A percentile compares a stretch with the other conserved stretches of the same genome.
Evolutionary conservation across 2,797 vertebrate genomes (phyloP).

Genomic region (Enteromius thamalakanensis): DNA sequence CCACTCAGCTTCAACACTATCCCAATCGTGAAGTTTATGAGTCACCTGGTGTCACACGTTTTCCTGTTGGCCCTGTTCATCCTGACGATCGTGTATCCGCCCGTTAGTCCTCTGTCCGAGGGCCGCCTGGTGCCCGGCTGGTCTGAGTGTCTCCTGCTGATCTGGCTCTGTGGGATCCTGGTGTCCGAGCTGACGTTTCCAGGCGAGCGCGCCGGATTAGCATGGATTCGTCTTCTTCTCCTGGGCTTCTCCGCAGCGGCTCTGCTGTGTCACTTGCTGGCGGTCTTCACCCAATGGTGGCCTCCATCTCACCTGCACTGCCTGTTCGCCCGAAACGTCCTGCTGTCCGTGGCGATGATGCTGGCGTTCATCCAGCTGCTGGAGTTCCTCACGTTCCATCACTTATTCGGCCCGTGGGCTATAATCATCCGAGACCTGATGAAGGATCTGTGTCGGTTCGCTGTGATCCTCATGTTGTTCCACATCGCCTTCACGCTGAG

Average conservation of each 20-base stretch:
- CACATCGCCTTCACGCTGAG: conserved; percentile 71
- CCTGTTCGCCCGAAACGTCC: conserved; percentile 69
- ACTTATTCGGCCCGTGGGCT: conserved; percentile 73
- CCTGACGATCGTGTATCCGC: conserved; percentile 68
- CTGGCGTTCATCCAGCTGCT: conserved; percentile 71
- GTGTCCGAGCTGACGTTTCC: conserved; percentile 69
- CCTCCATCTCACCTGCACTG: conserved; percentile 56
- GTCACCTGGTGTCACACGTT: conserved; percentile 71
- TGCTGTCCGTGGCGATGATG: conserved; percentile 68
- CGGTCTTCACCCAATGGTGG: conserved; percentile 54
- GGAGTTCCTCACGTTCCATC: conserved; percentile 73
- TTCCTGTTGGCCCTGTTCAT: conserved; percentile 70
- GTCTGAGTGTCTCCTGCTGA: conserved; percentile 69
- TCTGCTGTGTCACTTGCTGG: conserved; percentile 69
- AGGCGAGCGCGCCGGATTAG: conserved; percentile 64
- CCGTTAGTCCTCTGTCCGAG: conserved; percentile 63
- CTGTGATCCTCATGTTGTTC: conserved; percentile 70
- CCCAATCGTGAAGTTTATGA: conserved; percentile 73
- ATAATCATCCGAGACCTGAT: conserved; percentile 73
- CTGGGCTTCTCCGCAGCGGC: conserved; percentile 65
- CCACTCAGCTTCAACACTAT: conserved; percentile 63
- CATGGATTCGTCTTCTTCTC: conserved; percentile 70
- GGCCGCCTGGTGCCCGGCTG: conserved; percentile 62
- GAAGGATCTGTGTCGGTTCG: conserved; percentile 72
- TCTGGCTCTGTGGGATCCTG: conserved; percentile 68